A percentile compares a stretch with the other conserved stretches of the same genome.
Evolutionary conservation across 2,888 invertebrate genomes (phyloP).

Genomic region (Taphrorychus bicolor): DNA sequence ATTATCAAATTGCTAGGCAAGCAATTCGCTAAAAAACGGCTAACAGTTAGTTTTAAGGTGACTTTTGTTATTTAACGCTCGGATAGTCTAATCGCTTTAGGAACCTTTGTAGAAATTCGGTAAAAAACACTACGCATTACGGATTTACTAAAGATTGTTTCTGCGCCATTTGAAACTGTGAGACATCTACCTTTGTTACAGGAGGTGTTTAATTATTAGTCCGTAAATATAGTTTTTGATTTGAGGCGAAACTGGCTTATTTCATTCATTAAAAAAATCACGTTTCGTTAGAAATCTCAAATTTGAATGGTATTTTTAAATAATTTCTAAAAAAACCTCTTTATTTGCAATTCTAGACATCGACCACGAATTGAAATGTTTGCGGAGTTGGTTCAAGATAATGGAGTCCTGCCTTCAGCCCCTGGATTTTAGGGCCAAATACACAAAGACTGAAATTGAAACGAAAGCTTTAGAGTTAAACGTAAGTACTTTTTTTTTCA

Average conservation of each 20-base stretch:
- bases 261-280: no score
- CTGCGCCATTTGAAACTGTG: slow-evolving; percentile 6
- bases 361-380: slow-evolving; percentile 76
- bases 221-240: no score
- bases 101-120: slow-evolving; percentile 9
- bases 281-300: no score
- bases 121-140: slow-evolving; percentile 10
- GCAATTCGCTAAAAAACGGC: not conserved
- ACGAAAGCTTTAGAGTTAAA: slow-evolving; percentile 81
- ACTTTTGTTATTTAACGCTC: slow-evolving; percentile 22
- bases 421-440: slow-evolving; percentile 73
- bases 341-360: slow-evolving; percentile 65
- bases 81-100: slow-evolving; percentile 11
- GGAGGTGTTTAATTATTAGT: no score
- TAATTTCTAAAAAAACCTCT: not conserved
- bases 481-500: slow-evolving; percentile 66
- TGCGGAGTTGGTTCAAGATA: slow-evolving; percentile 85
- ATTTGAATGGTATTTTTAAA: no score
- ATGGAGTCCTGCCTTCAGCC: slow-evolving; percentile 84
- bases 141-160: slow-evolving; percentile 19
- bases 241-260: no score
- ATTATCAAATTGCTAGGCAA: slow-evolving; percentile 1
- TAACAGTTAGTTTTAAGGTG: slow-evolving; percentile 12
- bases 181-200: no score
- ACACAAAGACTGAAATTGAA: slow-evolving; percentile 76